Conservation (phyloP, 2,797 vertebrate genomes). For the Arnoldichthys spilopterus region DNA sequence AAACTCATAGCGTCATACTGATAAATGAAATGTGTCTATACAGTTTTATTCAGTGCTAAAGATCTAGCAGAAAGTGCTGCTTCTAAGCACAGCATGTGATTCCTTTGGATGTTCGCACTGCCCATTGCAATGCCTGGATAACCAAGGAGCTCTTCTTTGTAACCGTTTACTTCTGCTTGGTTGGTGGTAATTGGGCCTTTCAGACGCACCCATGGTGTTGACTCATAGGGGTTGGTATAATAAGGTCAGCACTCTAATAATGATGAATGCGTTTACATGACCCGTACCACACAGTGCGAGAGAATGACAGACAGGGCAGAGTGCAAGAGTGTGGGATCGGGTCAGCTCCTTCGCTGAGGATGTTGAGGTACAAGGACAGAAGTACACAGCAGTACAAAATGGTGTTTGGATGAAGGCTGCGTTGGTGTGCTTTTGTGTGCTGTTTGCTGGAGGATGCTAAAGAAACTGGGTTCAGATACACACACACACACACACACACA, state of each 20-base stretch:
- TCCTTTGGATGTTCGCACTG: not conserved
- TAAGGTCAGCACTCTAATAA: constrained; percentile 10
- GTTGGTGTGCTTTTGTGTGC: not conserved
- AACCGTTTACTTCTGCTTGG: constrained; percentile 13
- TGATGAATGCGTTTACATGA: not conserved
- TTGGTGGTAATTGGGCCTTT: constrained; percentile 36
- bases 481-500: not conserved
- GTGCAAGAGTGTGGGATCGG: not conserved
- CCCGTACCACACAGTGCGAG: constrained; percentile 1
- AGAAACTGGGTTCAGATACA: not conserved
- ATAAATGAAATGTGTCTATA: not conserved
- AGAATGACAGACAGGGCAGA: constrained; percentile 4
- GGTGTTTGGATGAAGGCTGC: not conserved
- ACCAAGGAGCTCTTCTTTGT: not conserved
- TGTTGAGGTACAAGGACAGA: not conserved
- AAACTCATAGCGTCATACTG: too few species aligned
- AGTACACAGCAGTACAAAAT: not conserved
- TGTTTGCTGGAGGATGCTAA: not conserved
- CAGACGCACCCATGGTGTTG: constrained; percentile 10
- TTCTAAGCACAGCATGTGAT: too few species aligned
- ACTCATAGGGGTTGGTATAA: constrained; percentile 24
- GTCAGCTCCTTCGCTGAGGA: not conserved
- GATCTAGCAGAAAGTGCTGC: not conserved
- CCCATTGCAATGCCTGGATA: not conserved
- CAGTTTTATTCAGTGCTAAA: not conserved